These are phyloP conservation scores for Hirudo medicinalis DNA, from an alignment of 1,140 invertebrate genomes.

Conservation along the genomic window DNA sequence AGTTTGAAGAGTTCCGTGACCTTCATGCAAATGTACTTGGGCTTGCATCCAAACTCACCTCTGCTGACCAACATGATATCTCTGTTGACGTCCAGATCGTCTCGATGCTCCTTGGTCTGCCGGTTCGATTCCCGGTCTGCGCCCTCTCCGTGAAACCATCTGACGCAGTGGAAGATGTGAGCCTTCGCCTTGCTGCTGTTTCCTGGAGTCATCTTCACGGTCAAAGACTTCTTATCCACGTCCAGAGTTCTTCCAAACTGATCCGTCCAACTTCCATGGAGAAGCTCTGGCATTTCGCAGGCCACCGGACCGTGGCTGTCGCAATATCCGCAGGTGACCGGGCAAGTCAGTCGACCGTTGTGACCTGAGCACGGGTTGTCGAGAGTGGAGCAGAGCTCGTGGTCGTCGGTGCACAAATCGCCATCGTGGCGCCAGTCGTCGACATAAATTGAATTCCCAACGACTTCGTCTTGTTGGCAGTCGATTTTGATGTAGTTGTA, in stretches of 20 bases:
- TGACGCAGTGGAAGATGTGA: slow-evolving; percentile 19
- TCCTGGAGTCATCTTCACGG: not conserved
- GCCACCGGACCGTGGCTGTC: slow-evolving; percentile 14
- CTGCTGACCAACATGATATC: slow-evolving; percentile 18
- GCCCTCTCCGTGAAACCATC: slow-evolving; percentile 8
- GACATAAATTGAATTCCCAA: not conserved
- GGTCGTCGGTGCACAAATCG: slow-evolving; percentile 19
- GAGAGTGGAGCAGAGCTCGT: slow-evolving; percentile 17
- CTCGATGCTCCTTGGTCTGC: not conserved
- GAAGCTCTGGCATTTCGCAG: slow-evolving; percentile 10
- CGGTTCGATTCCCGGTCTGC: not conserved
- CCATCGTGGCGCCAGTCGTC: slow-evolving; percentile 9
- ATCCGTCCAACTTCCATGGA: slow-evolving; percentile 15
- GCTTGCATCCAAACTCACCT: slow-evolving; percentile 16
- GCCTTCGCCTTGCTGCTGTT: not conserved
- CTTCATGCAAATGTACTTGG: slow-evolving; percentile 18
- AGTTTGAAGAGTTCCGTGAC: not conserved
- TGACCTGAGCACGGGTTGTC: slow-evolving; percentile 16
- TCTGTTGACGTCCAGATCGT: not conserved
- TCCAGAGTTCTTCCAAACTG: slow-evolving; percentile 5
- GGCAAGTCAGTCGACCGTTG: slow-evolving; percentile 18
- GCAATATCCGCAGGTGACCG: slow-evolving; percentile 21
- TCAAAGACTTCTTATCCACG: slow-evolving; percentile 13
- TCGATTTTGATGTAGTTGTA: slow-evolving; percentile 16
- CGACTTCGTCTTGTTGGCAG: not conserved